Evolutionary conservation across 2,888 invertebrate genomes (phyloP).

Genomic region (Mimumesa dahlbomi): DNA sequence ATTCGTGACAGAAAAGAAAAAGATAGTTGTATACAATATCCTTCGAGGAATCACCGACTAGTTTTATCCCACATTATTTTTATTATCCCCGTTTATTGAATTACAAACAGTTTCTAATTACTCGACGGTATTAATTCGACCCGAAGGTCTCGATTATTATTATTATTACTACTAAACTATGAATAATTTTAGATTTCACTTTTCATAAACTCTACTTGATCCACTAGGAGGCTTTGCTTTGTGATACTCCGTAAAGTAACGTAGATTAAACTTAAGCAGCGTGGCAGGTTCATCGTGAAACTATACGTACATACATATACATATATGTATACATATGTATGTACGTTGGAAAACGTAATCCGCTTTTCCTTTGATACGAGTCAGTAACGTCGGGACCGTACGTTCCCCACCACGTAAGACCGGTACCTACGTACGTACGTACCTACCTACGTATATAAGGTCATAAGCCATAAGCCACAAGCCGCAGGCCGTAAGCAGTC

Average conservation of each 20-base stretch:
- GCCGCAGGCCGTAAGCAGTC: constrained; percentile 47
- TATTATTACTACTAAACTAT: too few relatives aligned
- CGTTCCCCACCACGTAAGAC: constrained; percentile 8
- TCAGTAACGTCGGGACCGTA: constrained; percentile 9
- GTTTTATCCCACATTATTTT: too few relatives aligned
- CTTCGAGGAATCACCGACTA: too few relatives aligned
- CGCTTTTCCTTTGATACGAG: constrained; percentile 51
- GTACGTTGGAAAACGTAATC: constrained; percentile 49
- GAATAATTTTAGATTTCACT: too few relatives aligned
- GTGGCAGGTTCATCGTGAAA: neutral
- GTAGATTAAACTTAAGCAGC: neutral
- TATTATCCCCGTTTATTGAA: too few relatives aligned
- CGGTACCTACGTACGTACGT: neutral
- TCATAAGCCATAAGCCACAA: constrained; percentile 47
- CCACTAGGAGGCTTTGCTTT: neutral
- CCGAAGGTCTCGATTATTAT: too few relatives aligned
- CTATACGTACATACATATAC: too few relatives aligned
- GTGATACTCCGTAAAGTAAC: neutral
- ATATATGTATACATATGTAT: constrained; percentile 31
- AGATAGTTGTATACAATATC: too few relatives aligned
- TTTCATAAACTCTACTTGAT: neutral
- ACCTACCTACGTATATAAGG: constrained; percentile 24
- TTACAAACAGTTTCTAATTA: too few relatives aligned
- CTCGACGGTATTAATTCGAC: too few relatives aligned
- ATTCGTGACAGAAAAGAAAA: too few relatives aligned